Base-by-base conservation (phyloP, 2,888 invertebrate genomes). In the Abrostola tripartita region DNA sequence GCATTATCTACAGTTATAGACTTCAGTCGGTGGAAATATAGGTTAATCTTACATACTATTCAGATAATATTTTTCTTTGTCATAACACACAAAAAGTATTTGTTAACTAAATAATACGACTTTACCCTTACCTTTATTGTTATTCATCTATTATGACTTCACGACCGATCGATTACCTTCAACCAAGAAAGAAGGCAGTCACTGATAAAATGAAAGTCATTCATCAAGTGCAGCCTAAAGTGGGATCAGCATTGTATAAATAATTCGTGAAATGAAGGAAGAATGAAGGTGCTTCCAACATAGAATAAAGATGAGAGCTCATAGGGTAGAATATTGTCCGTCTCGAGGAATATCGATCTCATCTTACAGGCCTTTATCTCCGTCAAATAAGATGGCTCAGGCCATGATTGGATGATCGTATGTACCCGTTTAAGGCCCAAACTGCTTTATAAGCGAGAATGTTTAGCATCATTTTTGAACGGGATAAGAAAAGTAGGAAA, bases 301-400 rank as follows among this genome's bases (percentile, higher is more conserved):
- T 91, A 88, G 89, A 92, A 92, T 92, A 92, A 90, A 92, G 88
- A 92, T 92, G 90, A 91, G 90, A 84, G 83, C 87, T 88, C 87
- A 86, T 84, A 78, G 85, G 76, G 66, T 68, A 73, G 81, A 75
- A 82, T 85, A 83, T 82, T 83, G 84, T 81, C 81, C 82, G 81
- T 73, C 81, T 79, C 68, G 69, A 64, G 41, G 77, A 81, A 81
- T 83, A 85, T 85, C 81, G 83, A 83, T 74, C 80, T 76, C 59
- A 61, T 68, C 71, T 70, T 75, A 79, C 62, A 71, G 73, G 83
- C 81, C 78, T 81, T 83, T 82, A 86, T 86, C 84, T 75, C 76
- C 85, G 76, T 84, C 85, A 86, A 86, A 88, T 86, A 85, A 83
- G 82, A 80, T 78, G 77, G 84, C 82, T 85, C 82, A 79, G 67